Evolutionary conservation across 2,797 vertebrate species (phyloP).

Genomic region (Galago senegalensis): DNA sequence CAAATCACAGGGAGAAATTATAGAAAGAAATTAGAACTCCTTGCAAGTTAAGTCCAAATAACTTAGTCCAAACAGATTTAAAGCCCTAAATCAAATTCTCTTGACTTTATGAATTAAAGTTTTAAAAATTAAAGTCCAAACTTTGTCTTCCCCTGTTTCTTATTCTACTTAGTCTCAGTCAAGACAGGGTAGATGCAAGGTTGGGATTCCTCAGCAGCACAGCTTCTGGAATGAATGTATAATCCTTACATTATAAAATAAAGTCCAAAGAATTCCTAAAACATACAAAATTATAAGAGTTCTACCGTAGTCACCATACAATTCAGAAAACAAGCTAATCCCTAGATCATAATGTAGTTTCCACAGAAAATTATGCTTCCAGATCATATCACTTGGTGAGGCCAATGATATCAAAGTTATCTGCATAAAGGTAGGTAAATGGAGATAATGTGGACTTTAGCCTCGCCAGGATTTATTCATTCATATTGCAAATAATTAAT

Average conservation of each 20-base stretch:
- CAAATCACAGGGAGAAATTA: conserved; percentile 38
- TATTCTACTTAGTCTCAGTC: background rate
- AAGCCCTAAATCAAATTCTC: background rate
- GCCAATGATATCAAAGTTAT: background rate
- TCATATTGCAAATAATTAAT: conserved; percentile 23
- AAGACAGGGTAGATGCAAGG: background rate
- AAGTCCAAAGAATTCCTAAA: conserved; percentile 20
- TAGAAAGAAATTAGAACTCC: background rate
- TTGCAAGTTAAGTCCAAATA: background rate
- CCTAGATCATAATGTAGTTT: background rate
- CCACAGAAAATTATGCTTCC: background rate
- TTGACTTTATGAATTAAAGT: background rate
- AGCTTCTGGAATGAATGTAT: conserved; percentile 27
- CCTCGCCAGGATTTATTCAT: conserved; percentile 17
- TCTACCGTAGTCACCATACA: background rate
- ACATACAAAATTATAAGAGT: background rate
- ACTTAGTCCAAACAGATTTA: background rate
- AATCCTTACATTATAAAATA: background rate
- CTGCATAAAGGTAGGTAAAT: background rate
- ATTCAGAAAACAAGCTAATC: conserved; percentile 27
- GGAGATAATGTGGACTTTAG: background rate
- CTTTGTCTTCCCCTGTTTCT: background rate
- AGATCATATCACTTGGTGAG: background rate
- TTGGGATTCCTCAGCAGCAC: background rate
- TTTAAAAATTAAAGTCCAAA: conserved; percentile 12